A percentile compares a stretch with the other conserved stretches of the same genome.
These are phyloP conservation scores for Etheostoma cragini DNA, from an alignment of 2,113 vertebrate species.

Conservation along the genomic window DNA sequence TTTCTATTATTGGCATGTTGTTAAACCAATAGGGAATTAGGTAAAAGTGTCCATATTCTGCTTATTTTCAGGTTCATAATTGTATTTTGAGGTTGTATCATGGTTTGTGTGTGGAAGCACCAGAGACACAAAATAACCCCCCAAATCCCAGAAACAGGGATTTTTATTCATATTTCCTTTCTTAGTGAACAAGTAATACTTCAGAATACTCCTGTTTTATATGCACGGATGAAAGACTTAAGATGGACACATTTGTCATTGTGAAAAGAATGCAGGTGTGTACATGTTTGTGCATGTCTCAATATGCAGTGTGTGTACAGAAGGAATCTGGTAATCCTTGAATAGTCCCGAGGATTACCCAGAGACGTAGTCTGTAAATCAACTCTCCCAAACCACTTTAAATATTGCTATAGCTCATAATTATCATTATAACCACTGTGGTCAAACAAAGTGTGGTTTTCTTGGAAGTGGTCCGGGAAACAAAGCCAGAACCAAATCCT, in stretches of 20 bases:
- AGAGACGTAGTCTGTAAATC: background rate
- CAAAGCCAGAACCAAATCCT: background rate
- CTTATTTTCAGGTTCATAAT: too few species aligned
- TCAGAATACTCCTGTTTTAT: background rate
- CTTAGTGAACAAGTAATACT: too few species aligned
- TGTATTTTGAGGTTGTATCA: too few species aligned
- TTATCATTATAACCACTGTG: slow-evolving; percentile 29
- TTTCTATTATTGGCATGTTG: background rate
- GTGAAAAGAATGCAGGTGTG: background rate
- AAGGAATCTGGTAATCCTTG: slow-evolving; percentile 28
- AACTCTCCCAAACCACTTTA: slow-evolving; percentile 28
- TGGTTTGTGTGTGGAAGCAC: too few species aligned
- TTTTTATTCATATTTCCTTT: background rate
- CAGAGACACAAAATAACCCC: too few species aligned
- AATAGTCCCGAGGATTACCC: slow-evolving; percentile 19
- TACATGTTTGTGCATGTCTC: slow-evolving; percentile 1
- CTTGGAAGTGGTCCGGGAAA: slow-evolving; percentile 8
- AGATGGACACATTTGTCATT: background rate
- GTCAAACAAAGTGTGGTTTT: slow-evolving; percentile 6
- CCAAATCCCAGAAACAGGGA: too few species aligned
- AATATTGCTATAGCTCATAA: slow-evolving; percentile 12
- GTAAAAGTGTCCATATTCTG: too few species aligned
- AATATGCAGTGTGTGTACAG: slow-evolving; percentile 10
- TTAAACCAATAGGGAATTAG: background rate
- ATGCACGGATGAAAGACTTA: background rate